Evolutionary conservation across 2,113 vertebrate species (phyloP), one percentile per base, ranked within the genome.

Genomic region (Onychostruthus taczanowskii): DNA sequence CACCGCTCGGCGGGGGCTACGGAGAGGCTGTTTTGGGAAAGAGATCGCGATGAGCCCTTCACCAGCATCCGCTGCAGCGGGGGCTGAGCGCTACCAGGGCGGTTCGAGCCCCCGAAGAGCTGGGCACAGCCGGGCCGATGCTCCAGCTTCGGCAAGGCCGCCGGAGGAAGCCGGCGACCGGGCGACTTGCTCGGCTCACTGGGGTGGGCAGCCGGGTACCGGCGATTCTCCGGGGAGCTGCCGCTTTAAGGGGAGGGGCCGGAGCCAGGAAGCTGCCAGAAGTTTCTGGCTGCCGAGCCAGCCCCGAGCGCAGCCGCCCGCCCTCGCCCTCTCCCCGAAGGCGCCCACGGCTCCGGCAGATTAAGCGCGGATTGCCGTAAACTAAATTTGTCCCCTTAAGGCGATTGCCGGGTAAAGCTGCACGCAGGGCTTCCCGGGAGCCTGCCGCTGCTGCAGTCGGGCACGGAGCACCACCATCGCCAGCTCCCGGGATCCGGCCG

Each of bases 171-270:
- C 2, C 6, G 1, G 24, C 13, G n/a, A 31, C 30, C 18, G 10
- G 9, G 5, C 1, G 22, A 8, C 24, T 16, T 0, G 27, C 1
- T 18, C 2, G 5, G 44, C 61, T 16, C 33, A 0, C 0, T 0
- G 1, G 9, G 14, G 24, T 0, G 4, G 6, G 41, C 68, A 18
- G 27, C 3, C 4, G 10, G 22, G 33, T 53, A 11, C 0, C 70
- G 1, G 33, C 19, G 6, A 2, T 3, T 8, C 67, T 2, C 68
- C 3, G 6, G 26, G 53, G 8, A 26, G 28, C 70, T 55, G 74
- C 53, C 58, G 31, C 95, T 96, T 93, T 93, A 93, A 95, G 85
- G 56, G 78, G 94, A 64, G 72, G 90, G 31, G 46, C 87, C 33
- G 21, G 19, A 19, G 61, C 44, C 78, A 61, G 26, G 88, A 85